Conservation (phyloP, 2,797 vertebrate genomes). For the Premnoplex brunnescens region DNA sequence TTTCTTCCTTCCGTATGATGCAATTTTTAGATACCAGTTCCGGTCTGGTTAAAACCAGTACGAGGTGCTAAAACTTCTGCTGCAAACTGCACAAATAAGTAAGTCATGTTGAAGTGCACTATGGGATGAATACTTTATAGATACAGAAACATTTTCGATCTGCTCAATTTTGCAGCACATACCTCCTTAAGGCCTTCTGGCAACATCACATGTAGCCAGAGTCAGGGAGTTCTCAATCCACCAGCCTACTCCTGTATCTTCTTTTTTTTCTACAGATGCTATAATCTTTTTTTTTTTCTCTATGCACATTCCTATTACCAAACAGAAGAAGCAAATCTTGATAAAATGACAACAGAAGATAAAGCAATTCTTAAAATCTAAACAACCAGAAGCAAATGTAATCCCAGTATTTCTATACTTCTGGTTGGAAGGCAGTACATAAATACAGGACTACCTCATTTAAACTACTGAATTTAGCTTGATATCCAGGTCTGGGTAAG, state of each 20-base stretch:
- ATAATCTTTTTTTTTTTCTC: not conserved
- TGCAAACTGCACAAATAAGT: conserved; percentile 9
- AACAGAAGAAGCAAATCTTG: not conserved
- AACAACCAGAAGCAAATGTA: not conserved
- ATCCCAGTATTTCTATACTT: not conserved
- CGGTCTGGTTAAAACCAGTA: not conserved
- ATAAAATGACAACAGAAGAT: conserved; percentile 3
- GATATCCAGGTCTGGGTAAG: not conserved
- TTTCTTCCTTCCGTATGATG: not conserved
- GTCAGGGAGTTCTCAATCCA: not conserved
- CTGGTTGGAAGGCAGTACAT: not conserved
- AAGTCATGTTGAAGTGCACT: conserved; percentile 2
- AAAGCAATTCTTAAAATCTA: conserved; percentile 15
- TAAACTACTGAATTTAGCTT: not conserved
- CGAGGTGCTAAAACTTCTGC: not conserved
- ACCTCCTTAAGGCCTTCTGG: not conserved
- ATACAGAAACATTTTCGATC: conserved; percentile 23
- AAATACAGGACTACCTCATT: not conserved
- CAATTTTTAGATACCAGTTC: not conserved
- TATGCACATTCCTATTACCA: not conserved
- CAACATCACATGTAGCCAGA: not conserved
- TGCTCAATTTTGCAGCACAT: not conserved
- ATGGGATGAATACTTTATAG: conserved; percentile 23
- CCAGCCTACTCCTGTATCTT: not conserved
- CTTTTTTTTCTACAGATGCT: not conserved